Evolutionary conservation across 2,888 invertebrate genomes (phyloP).

Genomic region (Eupithecia insigniata): DNA sequence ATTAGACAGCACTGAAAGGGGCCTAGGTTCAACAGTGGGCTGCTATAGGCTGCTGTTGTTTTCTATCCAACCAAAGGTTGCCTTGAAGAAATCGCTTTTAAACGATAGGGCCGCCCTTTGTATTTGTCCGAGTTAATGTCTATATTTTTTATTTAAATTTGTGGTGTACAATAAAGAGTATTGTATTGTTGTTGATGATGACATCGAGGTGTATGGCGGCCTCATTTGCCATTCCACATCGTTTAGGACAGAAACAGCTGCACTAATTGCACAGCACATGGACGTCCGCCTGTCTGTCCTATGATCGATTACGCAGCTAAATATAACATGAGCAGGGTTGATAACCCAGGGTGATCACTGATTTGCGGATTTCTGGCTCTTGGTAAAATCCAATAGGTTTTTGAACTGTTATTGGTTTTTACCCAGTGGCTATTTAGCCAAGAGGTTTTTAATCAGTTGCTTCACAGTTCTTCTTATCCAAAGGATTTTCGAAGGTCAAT

Average conservation of each 20-base stretch:
- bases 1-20: too few relatives aligned
- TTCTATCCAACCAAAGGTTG: too few relatives aligned
- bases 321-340: slow-evolving; percentile 53
- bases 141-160: too few relatives aligned
- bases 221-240: slow-evolving; percentile 9
- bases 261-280: slow-evolving; percentile 41
- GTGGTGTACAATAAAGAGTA: too few relatives aligned
- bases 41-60: too few relatives aligned
- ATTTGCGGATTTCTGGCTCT: not conserved
- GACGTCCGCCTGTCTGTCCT: slow-evolving; percentile 58
- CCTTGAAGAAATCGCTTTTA: too few relatives aligned
- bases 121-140: too few relatives aligned
- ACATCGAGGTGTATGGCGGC: not conserved
- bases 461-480: not conserved
- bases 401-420: too few relatives aligned
- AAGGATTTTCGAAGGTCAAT: not conserved
- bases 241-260: slow-evolving; percentile 33
- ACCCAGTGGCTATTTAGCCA: not conserved
- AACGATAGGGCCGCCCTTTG: too few relatives aligned
- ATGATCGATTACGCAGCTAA: slow-evolving; percentile 56
- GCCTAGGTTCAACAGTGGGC: too few relatives aligned
- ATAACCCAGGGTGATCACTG: slow-evolving; percentile 59
- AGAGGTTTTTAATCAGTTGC: not conserved
- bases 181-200: not conserved
- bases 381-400: not conserved